These are phyloP conservation scores for Drosophila nr. perissopoda DNA, from an alignment of 2,888 invertebrate genomes.

Conservation along the genomic window DNA sequence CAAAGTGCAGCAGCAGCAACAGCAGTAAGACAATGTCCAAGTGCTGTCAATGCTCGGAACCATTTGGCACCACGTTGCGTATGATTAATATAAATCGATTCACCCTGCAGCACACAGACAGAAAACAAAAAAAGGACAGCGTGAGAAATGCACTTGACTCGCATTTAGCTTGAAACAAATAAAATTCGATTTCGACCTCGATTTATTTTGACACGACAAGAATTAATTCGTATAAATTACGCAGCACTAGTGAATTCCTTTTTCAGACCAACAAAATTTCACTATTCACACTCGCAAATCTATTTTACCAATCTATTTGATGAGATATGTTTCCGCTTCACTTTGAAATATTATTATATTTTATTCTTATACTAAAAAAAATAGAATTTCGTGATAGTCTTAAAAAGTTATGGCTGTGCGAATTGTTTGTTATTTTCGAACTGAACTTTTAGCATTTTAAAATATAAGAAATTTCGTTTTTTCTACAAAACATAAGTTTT, in stretches of 20 bases:
- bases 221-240: not conserved
- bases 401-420: not conserved
- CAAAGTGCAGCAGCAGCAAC: constrained; percentile 9
- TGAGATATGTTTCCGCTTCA: not conserved
- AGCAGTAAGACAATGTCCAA: constrained; percentile 1
- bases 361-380: not conserved
- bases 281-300: not conserved
- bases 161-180: constrained; percentile 4
- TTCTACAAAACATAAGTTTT: not conserved
- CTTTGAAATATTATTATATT: not conserved
- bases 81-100: constrained; percentile 71
- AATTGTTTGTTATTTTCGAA: not conserved
- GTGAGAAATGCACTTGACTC: constrained; percentile 5
- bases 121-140: not conserved
- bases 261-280: not conserved
- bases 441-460: not conserved
- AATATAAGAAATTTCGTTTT: not conserved
- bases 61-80: constrained; percentile 68
- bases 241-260: not conserved
- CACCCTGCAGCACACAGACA: constrained; percentile 12
- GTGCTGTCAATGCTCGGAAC: constrained; percentile 38
- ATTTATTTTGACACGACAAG: not conserved
- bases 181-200: not conserved
- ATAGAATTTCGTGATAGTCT: not conserved
- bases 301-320: no score